These are phyloP conservation scores for Hassar affinis DNA, from an alignment of 2,113 vertebrate species.

Conservation along the genomic window DNA sequence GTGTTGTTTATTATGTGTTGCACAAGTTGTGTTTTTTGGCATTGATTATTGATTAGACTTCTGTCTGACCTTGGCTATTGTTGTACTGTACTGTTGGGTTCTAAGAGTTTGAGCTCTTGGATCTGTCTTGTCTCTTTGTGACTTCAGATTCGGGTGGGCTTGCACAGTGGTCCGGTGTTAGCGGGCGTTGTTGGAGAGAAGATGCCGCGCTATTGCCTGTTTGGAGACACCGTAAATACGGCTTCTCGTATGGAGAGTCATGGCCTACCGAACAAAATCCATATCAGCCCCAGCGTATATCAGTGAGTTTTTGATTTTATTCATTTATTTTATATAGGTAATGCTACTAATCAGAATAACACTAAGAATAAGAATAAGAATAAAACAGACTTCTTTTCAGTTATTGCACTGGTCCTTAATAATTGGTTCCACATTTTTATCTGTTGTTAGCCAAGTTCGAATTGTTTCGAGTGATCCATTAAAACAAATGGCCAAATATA, in stretches of 20 bases:
- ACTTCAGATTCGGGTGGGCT: slow-evolving; percentile 70
- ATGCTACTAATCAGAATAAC: not conserved
- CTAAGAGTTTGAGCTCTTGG: not conserved
- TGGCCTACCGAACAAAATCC: slow-evolving; percentile 70
- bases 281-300: slow-evolving; percentile 64
- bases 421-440: not conserved
- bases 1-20: not conserved
- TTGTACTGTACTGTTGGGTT: not conserved
- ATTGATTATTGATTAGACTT: not conserved
- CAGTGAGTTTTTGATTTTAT: not conserved
- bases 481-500: not conserved
- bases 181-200: slow-evolving; percentile 77
- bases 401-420: not conserved
- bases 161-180: slow-evolving; percentile 72
- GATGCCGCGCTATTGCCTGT: slow-evolving; percentile 74
- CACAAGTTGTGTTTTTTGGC: not conserved
- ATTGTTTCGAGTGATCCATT: not conserved
- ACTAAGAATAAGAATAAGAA: not conserved
- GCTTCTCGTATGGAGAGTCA: slow-evolving; percentile 76
- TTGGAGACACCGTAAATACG: slow-evolving; percentile 78
- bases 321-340: not conserved
- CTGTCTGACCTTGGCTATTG: not conserved
- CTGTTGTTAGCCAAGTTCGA: not conserved
- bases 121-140: not conserved
- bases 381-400: not conserved